Conservation (phyloP, 2,888 invertebrate species). For the Octodonta nipae region DNA sequence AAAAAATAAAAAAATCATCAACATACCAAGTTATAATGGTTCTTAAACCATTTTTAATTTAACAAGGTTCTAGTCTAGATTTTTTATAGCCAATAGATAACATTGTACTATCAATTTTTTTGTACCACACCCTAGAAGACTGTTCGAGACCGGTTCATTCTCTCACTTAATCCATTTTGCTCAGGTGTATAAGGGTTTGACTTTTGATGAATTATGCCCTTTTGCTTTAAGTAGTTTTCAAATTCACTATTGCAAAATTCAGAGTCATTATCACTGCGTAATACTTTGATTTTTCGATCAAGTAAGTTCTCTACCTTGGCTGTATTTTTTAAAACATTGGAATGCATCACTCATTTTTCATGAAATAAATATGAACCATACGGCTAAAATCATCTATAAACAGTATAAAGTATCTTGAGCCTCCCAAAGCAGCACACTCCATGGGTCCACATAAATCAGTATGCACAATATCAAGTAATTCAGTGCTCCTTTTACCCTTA, state of each 20-base stretch:
- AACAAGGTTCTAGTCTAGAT: conserved; percentile 14
- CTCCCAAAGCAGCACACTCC: conserved; percentile 7
- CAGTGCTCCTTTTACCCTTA: neutral
- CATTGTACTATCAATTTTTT: conserved; percentile 5
- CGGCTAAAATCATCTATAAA: conserved; percentile 17
- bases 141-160: conserved; percentile 14
- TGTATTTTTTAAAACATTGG: conserved; percentile 14
- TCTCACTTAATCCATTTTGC: conserved; percentile 23
- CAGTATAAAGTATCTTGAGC: conserved; percentile 10
- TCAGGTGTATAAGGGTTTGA: conserved; percentile 23
- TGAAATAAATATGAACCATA: conserved; percentile 16
- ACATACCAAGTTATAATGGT: conserved; percentile 16
- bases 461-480: conserved; percentile 9
- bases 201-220: conserved; percentile 22
- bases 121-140: conserved; percentile 5
- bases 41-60: conserved; percentile 8
- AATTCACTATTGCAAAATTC: conserved; percentile 20
- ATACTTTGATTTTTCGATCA: conserved; percentile 15
- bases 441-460: conserved; percentile 11
- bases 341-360: conserved; percentile 14
- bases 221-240: conserved; percentile 11
- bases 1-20: conserved; percentile 18
- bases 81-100: conserved; percentile 7
- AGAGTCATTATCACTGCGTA: conserved; percentile 22
- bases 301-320: conserved; percentile 19